Evolutionary conservation across 2,113 vertebrate genomes (phyloP), one percentile per base, ranked within the genome.

Genomic region (Cynocephalus volans): DNA sequence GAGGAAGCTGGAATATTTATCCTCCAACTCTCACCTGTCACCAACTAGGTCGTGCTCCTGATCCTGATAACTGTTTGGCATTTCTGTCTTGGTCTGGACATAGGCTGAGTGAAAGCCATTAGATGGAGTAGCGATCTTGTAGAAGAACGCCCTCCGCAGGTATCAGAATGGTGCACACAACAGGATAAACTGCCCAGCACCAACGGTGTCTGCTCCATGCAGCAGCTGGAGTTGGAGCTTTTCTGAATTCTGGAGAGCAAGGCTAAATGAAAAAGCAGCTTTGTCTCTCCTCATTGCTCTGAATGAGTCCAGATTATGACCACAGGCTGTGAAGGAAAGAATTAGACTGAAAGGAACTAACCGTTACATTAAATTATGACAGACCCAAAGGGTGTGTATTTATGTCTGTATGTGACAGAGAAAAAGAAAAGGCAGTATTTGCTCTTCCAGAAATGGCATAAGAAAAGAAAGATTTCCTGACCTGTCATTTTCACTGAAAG

Each of bases 401-500:
- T 76, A 9, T 60, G 6, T 36, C 0, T 85, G 6, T 83, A 50
- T 75, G 26, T 79, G 70, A 88, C 81, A 88, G 41, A 52, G 62
- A 89, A 52, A 75, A 81, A 84, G 54, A 14, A 91, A 88, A 93
- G 60, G 13, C 21, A 9, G 41, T 79, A 79, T 93, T 94, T 81
- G 95, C 54, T 54, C 18, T 77, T 86, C 75, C 41, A 45, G 56
- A 92, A 92, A 73, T 36, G 10, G 31, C 82, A 58, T 76, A 72
- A 86, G 80, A 92, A 97, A 97, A 95, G 24, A 23, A 97, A 62
- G n/a, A 96, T 97, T 96, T 95, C 77, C 88, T 86, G 81, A 86
- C 62, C 75, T 96, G 72, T 87, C 91, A 45, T 95, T 96, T 93
- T 88, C 86, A 96, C 56, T 77, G 79, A 88, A 96, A 97, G 36